Evolutionary conservation across 2,113 vertebrate species (phyloP).

Genomic region (Pomatostomus ruficeps): DNA sequence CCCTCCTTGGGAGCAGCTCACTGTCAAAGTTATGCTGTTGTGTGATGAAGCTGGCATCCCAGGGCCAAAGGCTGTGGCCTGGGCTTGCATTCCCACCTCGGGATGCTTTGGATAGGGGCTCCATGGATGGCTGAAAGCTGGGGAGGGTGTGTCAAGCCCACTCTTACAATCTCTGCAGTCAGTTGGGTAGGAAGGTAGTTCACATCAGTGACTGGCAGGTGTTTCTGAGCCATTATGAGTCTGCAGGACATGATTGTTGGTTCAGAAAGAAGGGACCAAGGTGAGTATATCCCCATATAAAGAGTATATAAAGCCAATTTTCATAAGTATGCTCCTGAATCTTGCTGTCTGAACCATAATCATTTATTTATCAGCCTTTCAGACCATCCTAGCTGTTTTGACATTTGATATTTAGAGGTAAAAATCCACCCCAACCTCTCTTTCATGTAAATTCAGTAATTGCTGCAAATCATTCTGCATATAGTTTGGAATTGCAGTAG

Average conservation of each 20-base stretch:
- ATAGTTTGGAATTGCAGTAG: not conserved
- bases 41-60: not conserved
- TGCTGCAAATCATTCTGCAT: not conserved
- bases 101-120: not conserved
- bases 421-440: not conserved
- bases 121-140: not conserved
- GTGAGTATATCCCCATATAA: not conserved
- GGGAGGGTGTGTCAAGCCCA: not conserved
- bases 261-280: not conserved
- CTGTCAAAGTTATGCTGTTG: not conserved
- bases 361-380: not conserved
- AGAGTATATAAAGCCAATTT: not conserved
- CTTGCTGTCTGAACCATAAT: not conserved
- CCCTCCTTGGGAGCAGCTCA: not conserved
- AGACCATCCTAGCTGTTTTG: not conserved
- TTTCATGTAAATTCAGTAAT: not conserved
- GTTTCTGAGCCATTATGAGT: not conserved
- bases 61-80: not conserved
- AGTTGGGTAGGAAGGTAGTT: not conserved
- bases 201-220: not conserved
- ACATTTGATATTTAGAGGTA: not conserved
- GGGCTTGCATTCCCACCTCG: not conserved
- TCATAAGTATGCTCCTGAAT: not conserved
- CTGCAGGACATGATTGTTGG: not conserved
- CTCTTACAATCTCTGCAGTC: not conserved